These are phyloP conservation scores for Cydia fagiglandana DNA, from an alignment of 1,140 invertebrate genomes.

Conservation along the genomic window DNA sequence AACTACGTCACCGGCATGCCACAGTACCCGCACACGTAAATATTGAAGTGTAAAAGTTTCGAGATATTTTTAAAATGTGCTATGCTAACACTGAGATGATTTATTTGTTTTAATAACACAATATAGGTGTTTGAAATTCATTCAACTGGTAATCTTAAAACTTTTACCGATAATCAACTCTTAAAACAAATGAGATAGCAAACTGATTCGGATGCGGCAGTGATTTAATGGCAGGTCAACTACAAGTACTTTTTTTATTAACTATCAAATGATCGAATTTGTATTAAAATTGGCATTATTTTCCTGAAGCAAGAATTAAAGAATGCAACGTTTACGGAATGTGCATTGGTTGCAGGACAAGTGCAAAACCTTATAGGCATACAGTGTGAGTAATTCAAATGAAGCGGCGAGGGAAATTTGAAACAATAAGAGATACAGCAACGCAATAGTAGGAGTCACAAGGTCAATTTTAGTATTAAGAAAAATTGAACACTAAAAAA, in stretches of 20 bases:
- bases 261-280: constrained; percentile 38
- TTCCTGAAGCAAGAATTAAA: constrained; percentile 71
- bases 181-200: constrained; percentile 36
- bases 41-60: not conserved
- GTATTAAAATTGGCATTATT: constrained; percentile 77
- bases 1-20: not conserved
- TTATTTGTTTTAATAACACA: not conserved
- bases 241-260: constrained; percentile 17
- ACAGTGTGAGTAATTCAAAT: not conserved
- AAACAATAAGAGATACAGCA: not conserved
- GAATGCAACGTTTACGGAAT: constrained; percentile 69
- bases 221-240: constrained; percentile 38
- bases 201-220: constrained; percentile 20
- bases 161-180: not conserved
- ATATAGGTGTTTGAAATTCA: too few relatives aligned
- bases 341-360: constrained; percentile 71
- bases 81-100: not conserved
- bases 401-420: not conserved
- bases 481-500: too few relatives aligned
- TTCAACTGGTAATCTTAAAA: not conserved
- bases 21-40: not conserved
- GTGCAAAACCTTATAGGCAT: constrained; percentile 55
- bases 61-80: not conserved
- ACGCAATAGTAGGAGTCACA: not conserved
- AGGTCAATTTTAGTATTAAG: not conserved